Evolutionary conservation across 1,140 invertebrate genomes (phyloP), one percentile per base, ranked within the genome.

Genomic region (Gonioctena quinquepunctata): DNA sequence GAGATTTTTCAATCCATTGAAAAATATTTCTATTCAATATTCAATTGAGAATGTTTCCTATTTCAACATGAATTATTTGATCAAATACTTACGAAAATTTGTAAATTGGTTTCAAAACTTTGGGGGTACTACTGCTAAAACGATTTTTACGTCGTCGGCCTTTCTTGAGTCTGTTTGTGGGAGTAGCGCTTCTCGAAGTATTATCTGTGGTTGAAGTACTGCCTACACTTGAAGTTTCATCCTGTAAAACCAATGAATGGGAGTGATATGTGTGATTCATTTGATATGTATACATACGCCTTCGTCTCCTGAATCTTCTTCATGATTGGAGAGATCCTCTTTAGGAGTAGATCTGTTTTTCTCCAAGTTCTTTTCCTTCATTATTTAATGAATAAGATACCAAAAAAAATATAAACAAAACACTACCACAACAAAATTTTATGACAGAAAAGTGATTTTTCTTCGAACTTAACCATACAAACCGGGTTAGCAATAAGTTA

Each of bases 131-230:
- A 49, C 65, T 72, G 56, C 69, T 85, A 22, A 84, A 79, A 76
- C 90, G 91, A 76, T 89, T 89, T 80, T 90, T 84, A 54, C 92
- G 88, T 78, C 89, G 89, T 52, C 89, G 88, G 25, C 89, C 88
- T 52, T 89, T 88, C 19, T 89, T 85, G 22, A 88, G 83, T 56
- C 84, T 86, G 48, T 88, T 89, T 23, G 92, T 95, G 3, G 95
- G 94, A 26, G 94, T 96, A 75, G 94, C 94, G 84, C 94, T 96
- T 23, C 94, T 87, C 11, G 94, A 94, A 69, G 93, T 93, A 78
- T 90, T 92, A 68, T 94, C 93, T 11, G 92, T 93, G 22, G 92
- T 94, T 1, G 91, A 93, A 69, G 92, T 92, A 83, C 93, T 96
- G 42, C 92, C 93, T 65, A 95, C 90, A 80, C 93, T 94, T 19